Percentiles rank a stretch among this genome's conserved stretches.
phyloP scores from a whole-genome alignment of 2,797 vertebrate genomes.

The Tapera naevia region DNA sequence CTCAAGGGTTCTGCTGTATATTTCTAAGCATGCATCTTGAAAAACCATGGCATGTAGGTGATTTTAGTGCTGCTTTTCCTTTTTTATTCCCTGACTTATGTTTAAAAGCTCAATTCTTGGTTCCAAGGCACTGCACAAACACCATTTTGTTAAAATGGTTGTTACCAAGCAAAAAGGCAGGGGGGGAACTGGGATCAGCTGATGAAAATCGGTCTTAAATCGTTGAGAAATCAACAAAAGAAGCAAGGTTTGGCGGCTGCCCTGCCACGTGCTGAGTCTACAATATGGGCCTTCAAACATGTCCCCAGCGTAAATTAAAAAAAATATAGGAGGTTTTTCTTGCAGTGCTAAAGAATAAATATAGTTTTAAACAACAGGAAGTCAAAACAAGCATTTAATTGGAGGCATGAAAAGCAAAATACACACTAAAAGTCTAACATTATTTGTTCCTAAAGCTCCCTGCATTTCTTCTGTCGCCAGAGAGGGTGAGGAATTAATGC shows the following conservation, averaged over 20 bases:
- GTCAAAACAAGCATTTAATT: slow-evolving; percentile 63
- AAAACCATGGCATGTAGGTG: neutral
- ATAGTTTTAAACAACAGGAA: slow-evolving; percentile 66
- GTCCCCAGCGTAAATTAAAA: slow-evolving; percentile 18
- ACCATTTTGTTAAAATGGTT: slow-evolving; percentile 34
- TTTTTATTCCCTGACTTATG: neutral
- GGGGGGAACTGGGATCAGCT: neutral
- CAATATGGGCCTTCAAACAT: slow-evolving; percentile 33
- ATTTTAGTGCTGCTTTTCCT: neutral
- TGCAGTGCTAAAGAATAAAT: slow-evolving; percentile 57
- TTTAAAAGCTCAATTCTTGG: neutral
- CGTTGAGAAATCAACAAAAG: slow-evolving; percentile 58
- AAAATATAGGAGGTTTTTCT: slow-evolving; percentile 51
- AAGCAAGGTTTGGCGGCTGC: slow-evolving; percentile 50
- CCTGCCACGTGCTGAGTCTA: slow-evolving; percentile 56
- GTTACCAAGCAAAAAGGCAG: slow-evolving; percentile 9
- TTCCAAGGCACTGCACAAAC: slow-evolving; percentile 34
- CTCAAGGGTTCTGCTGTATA: neutral
- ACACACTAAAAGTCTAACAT: neutral
- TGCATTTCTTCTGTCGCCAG: neutral
- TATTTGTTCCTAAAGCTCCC: slow-evolving; percentile 55
- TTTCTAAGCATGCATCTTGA: neutral
- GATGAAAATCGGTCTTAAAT: slow-evolving; percentile 63
- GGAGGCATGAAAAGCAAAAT: slow-evolving; percentile 45
- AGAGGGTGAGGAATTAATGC: slow-evolving; percentile 47